These are phyloP conservation scores for Cyphomyrus discorhynchus DNA, from an alignment of 2,113 vertebrate species.

Conservation along the genomic window DNA sequence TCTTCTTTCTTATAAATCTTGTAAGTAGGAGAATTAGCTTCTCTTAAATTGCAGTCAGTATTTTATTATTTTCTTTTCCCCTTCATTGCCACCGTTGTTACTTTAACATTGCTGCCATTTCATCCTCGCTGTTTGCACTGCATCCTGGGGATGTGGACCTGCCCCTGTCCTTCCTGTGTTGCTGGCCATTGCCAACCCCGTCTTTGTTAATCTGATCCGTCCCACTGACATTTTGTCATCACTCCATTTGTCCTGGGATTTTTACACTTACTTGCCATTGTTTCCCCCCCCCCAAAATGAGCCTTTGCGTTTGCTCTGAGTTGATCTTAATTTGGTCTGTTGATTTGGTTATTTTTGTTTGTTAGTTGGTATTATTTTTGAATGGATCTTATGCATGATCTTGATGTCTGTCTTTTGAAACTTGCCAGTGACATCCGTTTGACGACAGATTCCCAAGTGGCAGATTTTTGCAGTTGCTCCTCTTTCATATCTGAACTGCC, in stretches of 20 bases:
- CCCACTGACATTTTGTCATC: slow-evolving; percentile 77
- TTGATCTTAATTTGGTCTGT: slow-evolving; percentile 38
- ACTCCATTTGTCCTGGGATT: slow-evolving; percentile 73
- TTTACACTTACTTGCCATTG: slow-evolving; percentile 42
- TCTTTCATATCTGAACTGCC: background rate
- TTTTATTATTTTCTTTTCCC: slow-evolving; percentile 63
- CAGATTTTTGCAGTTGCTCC: slow-evolving; percentile 46
- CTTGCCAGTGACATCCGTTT: slow-evolving; percentile 38
- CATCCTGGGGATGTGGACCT: slow-evolving; percentile 57
- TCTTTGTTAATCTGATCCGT: slow-evolving; percentile 74
- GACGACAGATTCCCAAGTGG: slow-evolving; percentile 44
- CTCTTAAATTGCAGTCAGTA: slow-evolving; percentile 85
- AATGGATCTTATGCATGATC: slow-evolving; percentile 65
- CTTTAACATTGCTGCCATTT: slow-evolving; percentile 67
- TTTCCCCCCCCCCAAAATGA: slow-evolving; percentile 52
- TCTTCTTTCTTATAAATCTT: slow-evolving; percentile 99
- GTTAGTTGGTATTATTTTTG: slow-evolving; percentile 50
- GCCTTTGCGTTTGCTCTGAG: slow-evolving; percentile 43
- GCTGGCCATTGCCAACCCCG: slow-evolving; percentile 79
- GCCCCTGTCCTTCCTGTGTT: slow-evolving; percentile 65
- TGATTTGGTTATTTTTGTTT: slow-evolving; percentile 39
- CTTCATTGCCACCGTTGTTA: slow-evolving; percentile 53
- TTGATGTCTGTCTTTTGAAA: slow-evolving; percentile 47
- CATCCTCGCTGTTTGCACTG: slow-evolving; percentile 68
- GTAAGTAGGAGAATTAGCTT: slow-evolving; percentile 98